These are phyloP conservation scores for Drosophila nr. medialis DNA, from an alignment of 2,888 invertebrate species.

Conservation along the genomic window DNA sequence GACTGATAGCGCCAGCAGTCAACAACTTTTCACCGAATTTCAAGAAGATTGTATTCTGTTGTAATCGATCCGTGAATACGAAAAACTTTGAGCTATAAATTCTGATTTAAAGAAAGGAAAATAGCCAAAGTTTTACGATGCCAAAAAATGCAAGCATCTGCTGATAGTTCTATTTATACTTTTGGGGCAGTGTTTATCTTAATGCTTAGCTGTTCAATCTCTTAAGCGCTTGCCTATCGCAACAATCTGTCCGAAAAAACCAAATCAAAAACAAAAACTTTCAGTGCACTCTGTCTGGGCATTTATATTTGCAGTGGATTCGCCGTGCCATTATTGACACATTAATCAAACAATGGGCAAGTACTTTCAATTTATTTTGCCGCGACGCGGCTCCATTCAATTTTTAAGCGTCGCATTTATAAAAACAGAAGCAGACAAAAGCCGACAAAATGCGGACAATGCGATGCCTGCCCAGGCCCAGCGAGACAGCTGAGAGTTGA, in stretches of 20 bases:
- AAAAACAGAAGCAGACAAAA: constrained; percentile 57
- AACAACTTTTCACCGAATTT: background rate
- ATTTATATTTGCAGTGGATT: constrained; percentile 19
- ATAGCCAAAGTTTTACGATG: background rate
- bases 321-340: constrained; percentile 72
- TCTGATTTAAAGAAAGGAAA: background rate
- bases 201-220: constrained; percentile 11
- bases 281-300: constrained; percentile 14
- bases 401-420: constrained; percentile 59
- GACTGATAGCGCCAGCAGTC: background rate
- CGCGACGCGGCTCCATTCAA: constrained; percentile 57
- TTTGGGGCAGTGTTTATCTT: background rate
- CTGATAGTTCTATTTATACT: background rate
- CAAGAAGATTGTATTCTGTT: background rate
- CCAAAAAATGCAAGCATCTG: background rate
- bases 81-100: background rate
- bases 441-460: constrained; percentile 61
- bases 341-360: constrained; percentile 78
- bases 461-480: background rate
- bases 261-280: constrained; percentile 18
- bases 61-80: background rate
- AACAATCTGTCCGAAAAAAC: background rate
- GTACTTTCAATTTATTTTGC: constrained; percentile 79
- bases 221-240: constrained; percentile 17
- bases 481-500: background rate